Conservation (phyloP, 2,888 invertebrate species). For the Nematopogon swammerdamellus region DNA sequence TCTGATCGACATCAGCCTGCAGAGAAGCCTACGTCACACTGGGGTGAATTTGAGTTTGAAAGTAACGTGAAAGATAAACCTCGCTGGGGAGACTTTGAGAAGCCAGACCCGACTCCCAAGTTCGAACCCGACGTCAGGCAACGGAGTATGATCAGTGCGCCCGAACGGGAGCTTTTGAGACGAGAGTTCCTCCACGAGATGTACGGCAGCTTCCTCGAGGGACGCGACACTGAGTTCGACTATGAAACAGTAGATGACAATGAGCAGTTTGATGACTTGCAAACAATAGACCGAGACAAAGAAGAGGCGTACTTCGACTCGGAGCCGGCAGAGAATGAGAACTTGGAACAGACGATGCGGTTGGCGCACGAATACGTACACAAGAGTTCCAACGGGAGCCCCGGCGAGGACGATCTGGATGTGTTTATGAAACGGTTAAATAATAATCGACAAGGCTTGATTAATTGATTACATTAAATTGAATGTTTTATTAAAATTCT, state of each 20-base stretch:
- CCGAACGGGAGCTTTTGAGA: conserved; percentile 63
- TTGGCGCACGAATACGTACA: conserved; percentile 32
- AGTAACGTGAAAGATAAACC: conserved; percentile 15
- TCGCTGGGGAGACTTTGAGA: conserved; percentile 59
- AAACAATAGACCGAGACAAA: conserved; percentile 65
- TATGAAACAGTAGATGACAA: conserved; percentile 79
- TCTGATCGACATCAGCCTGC: conserved; percentile 5
- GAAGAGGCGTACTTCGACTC: conserved; percentile 91
- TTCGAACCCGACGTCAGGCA: conserved; percentile 26
- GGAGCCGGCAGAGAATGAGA: conserved; percentile 57
- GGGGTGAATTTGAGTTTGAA: conserved; percentile 17
- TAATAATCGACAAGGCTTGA: conserved; percentile 27
- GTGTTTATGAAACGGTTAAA: conserved; percentile 64
- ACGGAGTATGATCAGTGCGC: conserved; percentile 42
- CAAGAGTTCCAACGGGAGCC: conserved; percentile 17
- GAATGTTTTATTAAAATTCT: too few species aligned
- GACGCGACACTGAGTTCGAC: conserved; percentile 79
- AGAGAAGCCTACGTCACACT: conserved; percentile 17
- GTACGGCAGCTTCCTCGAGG: conserved; percentile 81
- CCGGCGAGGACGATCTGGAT: conserved; percentile 66
- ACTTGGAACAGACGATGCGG: conserved; percentile 36
- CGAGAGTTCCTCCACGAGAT: conserved; percentile 83
- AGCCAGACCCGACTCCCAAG: conserved; percentile 23
- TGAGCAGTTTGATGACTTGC: conserved; percentile 73
- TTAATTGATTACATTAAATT: conserved; percentile 16